Conservation (phyloP, 2,888 invertebrate species). For the Cremastobaeus sp. region DNA sequence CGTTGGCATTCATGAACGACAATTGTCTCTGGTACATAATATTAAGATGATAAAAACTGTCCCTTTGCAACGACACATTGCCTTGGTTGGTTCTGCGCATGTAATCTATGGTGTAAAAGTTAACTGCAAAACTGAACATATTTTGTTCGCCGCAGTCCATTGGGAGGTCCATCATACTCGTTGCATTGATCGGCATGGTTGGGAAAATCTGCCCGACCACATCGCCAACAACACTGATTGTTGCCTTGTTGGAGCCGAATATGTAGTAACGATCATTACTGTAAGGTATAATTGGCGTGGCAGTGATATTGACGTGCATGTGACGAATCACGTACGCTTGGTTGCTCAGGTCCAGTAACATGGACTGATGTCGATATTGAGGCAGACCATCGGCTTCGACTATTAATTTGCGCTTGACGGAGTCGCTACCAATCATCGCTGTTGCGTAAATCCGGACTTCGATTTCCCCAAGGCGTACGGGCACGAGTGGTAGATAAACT, state of each 20-base stretch:
- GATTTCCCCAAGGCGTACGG: slow-evolving; percentile 87
- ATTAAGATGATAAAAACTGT: slow-evolving; percentile 93
- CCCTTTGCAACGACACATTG: slow-evolving; percentile 87
- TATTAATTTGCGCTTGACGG: slow-evolving; percentile 82
- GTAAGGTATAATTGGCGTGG: slow-evolving; percentile 94
- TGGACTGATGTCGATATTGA: slow-evolving; percentile 94
- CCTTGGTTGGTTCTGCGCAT: slow-evolving; percentile 94
- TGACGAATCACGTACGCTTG: slow-evolving; percentile 95
- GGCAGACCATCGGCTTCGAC: slow-evolving; percentile 95
- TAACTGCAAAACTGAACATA: slow-evolving; percentile 97
- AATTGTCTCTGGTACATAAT: slow-evolving; percentile 92
- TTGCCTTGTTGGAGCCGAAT: slow-evolving; percentile 93
- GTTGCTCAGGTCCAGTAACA: slow-evolving; percentile 94
- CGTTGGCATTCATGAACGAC: slow-evolving; percentile 93
- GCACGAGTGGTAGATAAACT: slow-evolving; percentile 94
- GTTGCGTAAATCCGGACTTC: slow-evolving; percentile 87
- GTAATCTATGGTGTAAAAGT: slow-evolving; percentile 93
- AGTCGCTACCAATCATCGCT: slow-evolving; percentile 86
- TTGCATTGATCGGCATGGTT: slow-evolving; percentile 93
- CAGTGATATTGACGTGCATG: slow-evolving; percentile 96
- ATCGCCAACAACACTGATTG: slow-evolving; percentile 90
- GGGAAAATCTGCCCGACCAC: slow-evolving; percentile 96
- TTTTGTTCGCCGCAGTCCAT: slow-evolving; percentile 97
- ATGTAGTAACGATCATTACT: slow-evolving; percentile 94
- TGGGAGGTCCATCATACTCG: slow-evolving; percentile 87